Percentiles rank a stretch among this genome's conserved stretches.
phyloP scores from a whole-genome alignment of 2,113 vertebrate species.

The Gnathonemus longibarbis region DNA sequence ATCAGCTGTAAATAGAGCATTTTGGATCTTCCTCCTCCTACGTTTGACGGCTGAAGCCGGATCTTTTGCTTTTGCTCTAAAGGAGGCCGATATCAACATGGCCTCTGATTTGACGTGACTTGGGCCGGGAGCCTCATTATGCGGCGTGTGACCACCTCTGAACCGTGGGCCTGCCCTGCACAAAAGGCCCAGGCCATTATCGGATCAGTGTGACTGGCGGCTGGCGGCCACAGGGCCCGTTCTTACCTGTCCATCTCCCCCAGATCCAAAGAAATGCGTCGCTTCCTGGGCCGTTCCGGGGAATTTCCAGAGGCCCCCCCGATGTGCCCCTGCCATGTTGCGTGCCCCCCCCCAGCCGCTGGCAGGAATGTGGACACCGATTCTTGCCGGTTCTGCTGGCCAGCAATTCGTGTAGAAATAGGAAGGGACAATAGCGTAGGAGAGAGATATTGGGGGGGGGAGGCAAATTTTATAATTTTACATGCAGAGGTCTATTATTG shows the following conservation, averaged over 20 bases:
- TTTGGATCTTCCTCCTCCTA: not conserved
- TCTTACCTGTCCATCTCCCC: not conserved
- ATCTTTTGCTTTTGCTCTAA: not conserved
- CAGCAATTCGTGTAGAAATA: not conserved
- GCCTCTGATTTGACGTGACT: constrained; percentile 9
- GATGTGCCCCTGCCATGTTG: not conserved
- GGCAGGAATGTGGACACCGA: not conserved
- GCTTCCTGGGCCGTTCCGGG: not conserved
- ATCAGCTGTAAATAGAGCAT: not conserved
- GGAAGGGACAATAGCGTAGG: not conserved
- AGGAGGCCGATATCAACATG: not conserved
- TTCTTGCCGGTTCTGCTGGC: not conserved
- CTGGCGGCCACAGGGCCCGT: not conserved
- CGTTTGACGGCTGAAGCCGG: not conserved
- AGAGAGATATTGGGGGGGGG: too few relatives aligned
- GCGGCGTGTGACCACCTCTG: not conserved
- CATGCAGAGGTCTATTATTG: too few relatives aligned
- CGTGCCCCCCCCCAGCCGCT: not conserved
- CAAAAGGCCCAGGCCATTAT: not conserved
- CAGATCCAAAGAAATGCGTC: not conserved
- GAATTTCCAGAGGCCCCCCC: not conserved
- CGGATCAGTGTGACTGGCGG: not conserved
- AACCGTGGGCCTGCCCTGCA: not conserved
- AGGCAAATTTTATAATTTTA: too few relatives aligned
- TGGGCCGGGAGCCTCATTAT: not conserved